These are phyloP conservation scores for Agrotis clavis DNA, from an alignment of 2,888 invertebrate genomes.

Conservation along the genomic window DNA sequence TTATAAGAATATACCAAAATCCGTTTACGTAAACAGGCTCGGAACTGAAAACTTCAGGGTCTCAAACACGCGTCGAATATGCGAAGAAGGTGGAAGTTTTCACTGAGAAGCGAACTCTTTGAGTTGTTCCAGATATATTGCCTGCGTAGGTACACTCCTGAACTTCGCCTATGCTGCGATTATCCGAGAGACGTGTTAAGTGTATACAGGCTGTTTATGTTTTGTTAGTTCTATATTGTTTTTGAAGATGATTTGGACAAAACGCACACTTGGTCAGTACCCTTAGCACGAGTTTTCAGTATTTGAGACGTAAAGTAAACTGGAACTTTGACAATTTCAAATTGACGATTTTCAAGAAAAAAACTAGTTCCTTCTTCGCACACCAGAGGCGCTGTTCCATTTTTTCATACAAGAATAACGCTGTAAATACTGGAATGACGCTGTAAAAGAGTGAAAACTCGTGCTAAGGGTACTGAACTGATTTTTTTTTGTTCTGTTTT, in stretches of 20 bases:
- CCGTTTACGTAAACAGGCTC: conserved; percentile 59
- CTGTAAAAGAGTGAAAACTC: no score
- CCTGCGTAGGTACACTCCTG: conserved; percentile 34
- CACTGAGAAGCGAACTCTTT: conserved; percentile 53
- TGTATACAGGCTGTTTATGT: conserved; percentile 38
- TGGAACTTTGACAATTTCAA: no score
- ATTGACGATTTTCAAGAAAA: no score
- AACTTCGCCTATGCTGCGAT: conserved; percentile 52
- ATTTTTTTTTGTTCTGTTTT: no score
- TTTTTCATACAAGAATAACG: no score
- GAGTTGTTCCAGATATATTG: conserved; percentile 51
- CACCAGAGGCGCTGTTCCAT: no score
- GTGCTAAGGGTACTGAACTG: no score
- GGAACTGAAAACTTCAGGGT: conserved; percentile 48
- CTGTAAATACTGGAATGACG: no score
- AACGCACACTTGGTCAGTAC: no score
- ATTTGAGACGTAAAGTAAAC: no score
- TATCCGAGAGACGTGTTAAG: conserved; percentile 51
- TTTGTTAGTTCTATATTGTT: neutral
- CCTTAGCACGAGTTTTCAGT: no score
- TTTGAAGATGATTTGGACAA: neutral
- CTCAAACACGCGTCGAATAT: conserved; percentile 59
- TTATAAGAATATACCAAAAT: conserved; percentile 60
- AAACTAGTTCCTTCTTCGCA: no score
- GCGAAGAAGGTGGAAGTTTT: conserved; percentile 57